These are phyloP conservation scores for Platygyra sinensis DNA, from an alignment of 64 coral and sea anemone genomes.

Conservation along the genomic window DNA sequence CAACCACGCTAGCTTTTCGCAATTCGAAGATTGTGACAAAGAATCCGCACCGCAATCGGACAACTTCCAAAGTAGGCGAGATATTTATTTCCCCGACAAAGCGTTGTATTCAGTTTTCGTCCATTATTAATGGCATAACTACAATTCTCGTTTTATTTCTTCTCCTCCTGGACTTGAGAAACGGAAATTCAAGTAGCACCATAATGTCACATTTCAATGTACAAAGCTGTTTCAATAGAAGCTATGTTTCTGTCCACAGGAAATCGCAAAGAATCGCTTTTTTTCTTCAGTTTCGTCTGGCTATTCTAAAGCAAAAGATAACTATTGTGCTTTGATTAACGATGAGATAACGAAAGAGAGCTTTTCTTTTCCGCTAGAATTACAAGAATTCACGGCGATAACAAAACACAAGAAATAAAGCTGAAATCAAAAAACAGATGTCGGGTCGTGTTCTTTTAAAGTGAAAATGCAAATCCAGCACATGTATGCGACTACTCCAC, in stretches of 20 bases:
- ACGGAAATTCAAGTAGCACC: background rate
- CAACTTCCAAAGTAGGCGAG: background rate
- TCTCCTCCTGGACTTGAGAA: background rate
- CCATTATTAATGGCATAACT: background rate
- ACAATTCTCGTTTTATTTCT: background rate
- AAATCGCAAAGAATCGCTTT: background rate
- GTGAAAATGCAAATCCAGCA: constrained; percentile 7
- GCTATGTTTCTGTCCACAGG: background rate
- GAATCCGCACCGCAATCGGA: background rate
- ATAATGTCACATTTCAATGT: background rate
- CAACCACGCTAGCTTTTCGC: background rate
- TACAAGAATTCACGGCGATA: background rate
- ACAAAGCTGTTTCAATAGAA: background rate
- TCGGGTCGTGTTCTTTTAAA: background rate
- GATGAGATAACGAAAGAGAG: background rate
- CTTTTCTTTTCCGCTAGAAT: background rate
- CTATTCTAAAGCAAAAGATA: background rate
- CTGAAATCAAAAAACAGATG: background rate
- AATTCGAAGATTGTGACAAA: background rate
- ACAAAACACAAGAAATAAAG: background rate
- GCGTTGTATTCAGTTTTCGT: background rate
- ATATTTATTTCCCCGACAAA: background rate
- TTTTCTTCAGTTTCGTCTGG: no score
- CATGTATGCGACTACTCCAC: background rate
- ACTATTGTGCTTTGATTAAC: background rate